These are phyloP conservation scores for Exocentrus adspersus DNA, from an alignment of 2,888 invertebrate genomes.

Conservation along the genomic window DNA sequence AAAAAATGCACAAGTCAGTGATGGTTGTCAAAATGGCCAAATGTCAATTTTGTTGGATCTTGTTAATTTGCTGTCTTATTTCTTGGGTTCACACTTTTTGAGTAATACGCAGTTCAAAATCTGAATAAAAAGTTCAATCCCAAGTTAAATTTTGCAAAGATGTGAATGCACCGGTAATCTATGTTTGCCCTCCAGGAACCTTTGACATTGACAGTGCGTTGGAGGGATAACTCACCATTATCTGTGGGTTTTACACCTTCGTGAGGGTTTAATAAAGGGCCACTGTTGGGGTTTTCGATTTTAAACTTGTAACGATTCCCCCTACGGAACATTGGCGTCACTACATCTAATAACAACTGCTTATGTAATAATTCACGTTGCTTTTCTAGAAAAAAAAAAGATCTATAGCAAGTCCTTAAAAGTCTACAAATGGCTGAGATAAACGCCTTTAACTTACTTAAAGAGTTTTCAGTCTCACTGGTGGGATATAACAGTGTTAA, in stretches of 20 bases:
- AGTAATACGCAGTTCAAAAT: too few species aligned
- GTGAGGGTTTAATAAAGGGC: constrained; percentile 79
- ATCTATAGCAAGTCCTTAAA: constrained; percentile 19
- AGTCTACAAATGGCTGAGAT: constrained; percentile 15
- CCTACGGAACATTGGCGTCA: constrained; percentile 79
- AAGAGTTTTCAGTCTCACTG: constrained; percentile 72
- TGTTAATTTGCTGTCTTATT: too few species aligned
- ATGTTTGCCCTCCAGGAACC: too few species aligned
- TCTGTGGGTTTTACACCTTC: constrained; percentile 63
- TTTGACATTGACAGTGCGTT: too few species aligned
- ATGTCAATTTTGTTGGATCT: too few species aligned
- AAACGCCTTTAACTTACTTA: constrained; percentile 66
- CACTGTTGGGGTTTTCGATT: constrained; percentile 62
- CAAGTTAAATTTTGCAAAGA: too few species aligned
- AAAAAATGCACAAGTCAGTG: too few species aligned
- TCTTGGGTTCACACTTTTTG: too few species aligned
- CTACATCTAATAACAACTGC: constrained; percentile 73
- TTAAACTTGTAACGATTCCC: constrained; percentile 73
- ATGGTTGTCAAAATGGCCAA: too few species aligned
- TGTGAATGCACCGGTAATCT: too few species aligned
- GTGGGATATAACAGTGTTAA: constrained; percentile 78
- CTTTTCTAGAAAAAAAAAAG: constrained; percentile 65
- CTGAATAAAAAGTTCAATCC: too few species aligned
- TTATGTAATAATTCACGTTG: constrained; percentile 77
- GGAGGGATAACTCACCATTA: constrained; percentile 52